Percentiles rank a stretch among this genome's conserved stretches.
These are phyloP conservation scores for Pelvicachromis taeniatus DNA, from an alignment of 2,113 vertebrate genomes.

Conservation along the genomic window DNA sequence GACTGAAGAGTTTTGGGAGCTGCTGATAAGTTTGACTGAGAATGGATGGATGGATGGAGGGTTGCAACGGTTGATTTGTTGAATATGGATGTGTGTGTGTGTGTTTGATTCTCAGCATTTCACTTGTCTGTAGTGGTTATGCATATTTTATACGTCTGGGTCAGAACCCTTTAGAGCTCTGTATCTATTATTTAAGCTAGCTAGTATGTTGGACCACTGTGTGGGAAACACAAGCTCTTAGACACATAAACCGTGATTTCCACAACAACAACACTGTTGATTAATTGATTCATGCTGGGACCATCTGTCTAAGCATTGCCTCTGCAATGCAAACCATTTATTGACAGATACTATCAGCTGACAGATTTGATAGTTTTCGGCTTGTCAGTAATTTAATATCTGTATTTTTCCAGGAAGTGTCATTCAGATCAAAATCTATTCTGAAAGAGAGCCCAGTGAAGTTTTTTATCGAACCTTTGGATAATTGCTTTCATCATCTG, in stretches of 20 bases:
- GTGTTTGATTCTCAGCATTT: not conserved
- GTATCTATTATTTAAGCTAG: constrained; percentile 60
- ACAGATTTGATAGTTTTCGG: not conserved
- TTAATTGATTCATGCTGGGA: not conserved
- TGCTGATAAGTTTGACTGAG: not conserved
- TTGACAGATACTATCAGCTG: not conserved
- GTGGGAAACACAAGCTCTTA: constrained; percentile 1
- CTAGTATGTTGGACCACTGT: constrained; percentile 11
- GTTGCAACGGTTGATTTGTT: not conserved
- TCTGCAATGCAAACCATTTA: not conserved
- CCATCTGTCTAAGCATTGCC: not conserved
- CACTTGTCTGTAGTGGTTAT: constrained; percentile 38
- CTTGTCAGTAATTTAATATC: not conserved
- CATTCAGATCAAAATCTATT: not conserved
- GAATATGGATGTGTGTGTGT: not conserved
- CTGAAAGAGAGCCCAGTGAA: not conserved
- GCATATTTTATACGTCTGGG: constrained; percentile 66
- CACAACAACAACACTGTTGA: not conserved
- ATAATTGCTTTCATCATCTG: not conserved
- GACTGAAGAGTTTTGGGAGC: not conserved
- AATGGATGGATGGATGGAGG: too few relatives aligned
- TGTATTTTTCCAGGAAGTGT: not conserved
- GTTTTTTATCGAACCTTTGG: not conserved
- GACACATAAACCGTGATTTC: constrained; percentile 16
- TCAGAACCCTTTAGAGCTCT: constrained; percentile 40